Conservation (phyloP, 1,140 invertebrate species). For the Bombus superbus region DNA sequence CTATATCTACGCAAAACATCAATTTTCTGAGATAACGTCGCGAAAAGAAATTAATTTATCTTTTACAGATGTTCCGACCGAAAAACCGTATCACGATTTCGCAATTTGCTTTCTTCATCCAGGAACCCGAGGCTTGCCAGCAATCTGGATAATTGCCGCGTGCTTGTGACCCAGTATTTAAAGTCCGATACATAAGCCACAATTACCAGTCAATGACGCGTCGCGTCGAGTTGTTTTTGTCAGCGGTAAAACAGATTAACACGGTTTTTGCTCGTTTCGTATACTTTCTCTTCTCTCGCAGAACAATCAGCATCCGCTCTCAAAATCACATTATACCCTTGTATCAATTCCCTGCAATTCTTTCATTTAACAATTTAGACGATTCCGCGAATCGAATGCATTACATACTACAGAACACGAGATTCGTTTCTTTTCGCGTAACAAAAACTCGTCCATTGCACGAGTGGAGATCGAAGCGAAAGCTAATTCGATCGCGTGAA, state of each 20-base stretch:
- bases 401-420: not conserved
- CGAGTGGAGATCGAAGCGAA: not conserved
- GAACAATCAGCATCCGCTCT: slow-evolving; percentile 7
- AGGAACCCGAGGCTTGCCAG: slow-evolving; percentile 11
- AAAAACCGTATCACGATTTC: not conserved
- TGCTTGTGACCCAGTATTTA: slow-evolving; percentile 18
- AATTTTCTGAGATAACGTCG: too few relatives aligned
- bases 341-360: not conserved
- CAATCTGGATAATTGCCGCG: slow-evolving; percentile 22
- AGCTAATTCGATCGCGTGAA: too few relatives aligned
- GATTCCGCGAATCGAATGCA: not conserved
- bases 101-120: slow-evolving; percentile 1
- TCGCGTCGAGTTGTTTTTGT: slow-evolving; percentile 27
- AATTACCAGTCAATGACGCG: slow-evolving; percentile 29
- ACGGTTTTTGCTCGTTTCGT: not conserved
- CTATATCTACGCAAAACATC: too few relatives aligned
- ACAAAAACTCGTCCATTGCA: not conserved
- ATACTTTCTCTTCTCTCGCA: slow-evolving; percentile 25
- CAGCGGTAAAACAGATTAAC: slow-evolving; percentile 23
- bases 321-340: not conserved
- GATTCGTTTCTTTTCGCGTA: not conserved
- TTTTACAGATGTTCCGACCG: not conserved
- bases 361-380: not conserved
- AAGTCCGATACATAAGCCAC: slow-evolving; percentile 15
- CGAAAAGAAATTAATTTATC: not conserved